A percentile compares a stretch with the other conserved stretches of the same genome.
phyloP scores from a whole-genome alignment of 2,113 vertebrate genomes.

The Hemibates koningsi region DNA sequence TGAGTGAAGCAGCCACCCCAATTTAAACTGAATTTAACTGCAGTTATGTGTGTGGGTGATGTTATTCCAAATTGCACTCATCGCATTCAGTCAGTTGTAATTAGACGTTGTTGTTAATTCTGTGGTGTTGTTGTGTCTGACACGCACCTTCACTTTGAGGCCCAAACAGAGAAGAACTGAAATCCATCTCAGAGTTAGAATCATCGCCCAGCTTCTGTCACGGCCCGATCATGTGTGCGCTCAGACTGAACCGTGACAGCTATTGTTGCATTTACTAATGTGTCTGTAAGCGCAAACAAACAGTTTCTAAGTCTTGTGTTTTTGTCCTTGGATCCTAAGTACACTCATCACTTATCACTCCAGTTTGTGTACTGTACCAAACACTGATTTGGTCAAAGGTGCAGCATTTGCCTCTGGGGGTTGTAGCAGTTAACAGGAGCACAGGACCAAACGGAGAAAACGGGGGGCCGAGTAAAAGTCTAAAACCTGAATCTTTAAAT shows the following conservation, averaged over 20 bases:
- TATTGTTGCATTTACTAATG: neutral
- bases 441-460: neutral
- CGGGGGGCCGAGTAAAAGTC: neutral
- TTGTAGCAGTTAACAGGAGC: neutral
- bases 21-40: neutral
- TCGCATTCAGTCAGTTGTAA: neutral
- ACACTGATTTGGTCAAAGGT: neutral
- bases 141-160: neutral
- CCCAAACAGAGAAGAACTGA: neutral
- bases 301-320: neutral
- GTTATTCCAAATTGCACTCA: neutral
- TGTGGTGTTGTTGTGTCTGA: neutral
- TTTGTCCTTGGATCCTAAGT: neutral
- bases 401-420: accelerated
- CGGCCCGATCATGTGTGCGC: accelerated
- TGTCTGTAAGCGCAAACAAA: neutral
- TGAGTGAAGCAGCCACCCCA: neutral
- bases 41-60: neutral
- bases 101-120: neutral
- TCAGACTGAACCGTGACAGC: neutral
- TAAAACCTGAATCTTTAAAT: neutral
- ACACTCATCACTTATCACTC: neutral
- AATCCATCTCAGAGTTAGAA: neutral
- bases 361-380: neutral
- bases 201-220: neutral